Evolutionary conservation across 37 sponge, comb jelly and placozoan species (phyloP).

Genomic region (Ephydatia muelleri): DNA sequence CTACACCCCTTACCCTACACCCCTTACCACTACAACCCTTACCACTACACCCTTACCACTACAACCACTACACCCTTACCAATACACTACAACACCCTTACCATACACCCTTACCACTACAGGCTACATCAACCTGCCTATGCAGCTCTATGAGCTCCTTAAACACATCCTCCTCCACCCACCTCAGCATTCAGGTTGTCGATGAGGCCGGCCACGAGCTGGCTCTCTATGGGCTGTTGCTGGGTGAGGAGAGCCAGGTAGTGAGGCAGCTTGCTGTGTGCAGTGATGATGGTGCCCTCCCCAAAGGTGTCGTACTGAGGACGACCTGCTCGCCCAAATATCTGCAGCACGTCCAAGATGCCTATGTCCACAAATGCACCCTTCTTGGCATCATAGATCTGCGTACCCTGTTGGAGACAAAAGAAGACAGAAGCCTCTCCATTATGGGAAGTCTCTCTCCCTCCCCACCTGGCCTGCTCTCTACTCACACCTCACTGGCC

Average conservation of each 20-base stretch:
- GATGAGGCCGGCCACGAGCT: constrained; percentile 65
- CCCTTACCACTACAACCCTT: too few relatives aligned
- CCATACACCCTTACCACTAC: neutral
- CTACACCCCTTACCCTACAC: too few relatives aligned
- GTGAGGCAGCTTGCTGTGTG: constrained; percentile 91
- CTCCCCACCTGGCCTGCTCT: too few relatives aligned
- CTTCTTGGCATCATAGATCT: constrained; percentile 93
- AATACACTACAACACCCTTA: neutral
- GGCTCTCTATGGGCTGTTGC: constrained; percentile 97
- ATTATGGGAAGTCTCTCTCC: too few relatives aligned
- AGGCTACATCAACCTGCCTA: neutral
- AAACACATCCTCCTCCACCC: neutral
- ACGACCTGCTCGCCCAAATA: constrained; percentile 97
- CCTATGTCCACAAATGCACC: constrained; percentile 96
- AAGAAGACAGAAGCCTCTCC: too few relatives aligned
- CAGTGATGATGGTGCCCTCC: constrained; percentile 93
- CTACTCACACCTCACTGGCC: too few relatives aligned
- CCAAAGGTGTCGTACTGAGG: constrained; percentile 95
- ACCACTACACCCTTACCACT: too few relatives aligned
- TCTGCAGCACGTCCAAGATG: constrained; percentile 96
- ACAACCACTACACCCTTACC: neutral
- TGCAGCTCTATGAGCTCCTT: neutral
- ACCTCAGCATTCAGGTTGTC: constrained; percentile 99
- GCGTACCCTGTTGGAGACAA: constrained; percentile 76
- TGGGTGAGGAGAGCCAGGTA: constrained; percentile 92